Evolutionary conservation across 2,797 vertebrate species (phyloP), one percentile per base, ranked within the genome.

Genomic region (Acanthornis magna): DNA sequence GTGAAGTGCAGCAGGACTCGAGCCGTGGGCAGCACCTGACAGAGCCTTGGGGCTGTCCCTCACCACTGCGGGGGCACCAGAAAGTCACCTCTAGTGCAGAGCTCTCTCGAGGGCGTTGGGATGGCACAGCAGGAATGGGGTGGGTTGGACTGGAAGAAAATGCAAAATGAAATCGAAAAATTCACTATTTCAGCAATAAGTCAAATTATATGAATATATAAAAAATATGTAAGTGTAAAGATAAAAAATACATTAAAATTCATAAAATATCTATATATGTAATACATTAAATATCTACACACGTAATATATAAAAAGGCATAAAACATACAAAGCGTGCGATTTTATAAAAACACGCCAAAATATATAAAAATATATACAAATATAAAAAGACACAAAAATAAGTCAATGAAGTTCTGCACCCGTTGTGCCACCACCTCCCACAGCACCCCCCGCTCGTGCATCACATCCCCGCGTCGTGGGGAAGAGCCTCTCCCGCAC

Each of bases 51-150:
- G n/a, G 23, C 48, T 32, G 2, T 29, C 40, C 1, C 66, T 40
- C 6, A 0, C 50, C 45, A 0, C 4, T 13, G 38, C 5, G 4
- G 30, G 51, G n/a, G n/a, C n/a, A n/a, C n/a, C n/a, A n/a, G n/a
- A 22, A 32, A 1, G 0, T 34, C 61, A 7, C 32, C 36, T 11
- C 6, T 8, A 3, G 7, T 2, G 45, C 23, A 21, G 11, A 72
- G 68, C 60, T 43, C 50, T 50, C 5, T 0, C 1, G 4, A 9
- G 57, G 48, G 7, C 22, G n/a, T 16, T 16, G 29, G 63, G 38
- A 36, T 4, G 3, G 38, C 58, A 7, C 11, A 2, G 13, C 17
- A 11, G 60, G 30, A 36, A 10, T 0, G 0, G 21, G 9, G 16
- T 2, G 8, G 45, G 47, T 6, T 50, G n/a, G 36, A 16, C 58